Conservation (phyloP, 1,140 invertebrate species). For the Cyclargus thomasi region DNA sequence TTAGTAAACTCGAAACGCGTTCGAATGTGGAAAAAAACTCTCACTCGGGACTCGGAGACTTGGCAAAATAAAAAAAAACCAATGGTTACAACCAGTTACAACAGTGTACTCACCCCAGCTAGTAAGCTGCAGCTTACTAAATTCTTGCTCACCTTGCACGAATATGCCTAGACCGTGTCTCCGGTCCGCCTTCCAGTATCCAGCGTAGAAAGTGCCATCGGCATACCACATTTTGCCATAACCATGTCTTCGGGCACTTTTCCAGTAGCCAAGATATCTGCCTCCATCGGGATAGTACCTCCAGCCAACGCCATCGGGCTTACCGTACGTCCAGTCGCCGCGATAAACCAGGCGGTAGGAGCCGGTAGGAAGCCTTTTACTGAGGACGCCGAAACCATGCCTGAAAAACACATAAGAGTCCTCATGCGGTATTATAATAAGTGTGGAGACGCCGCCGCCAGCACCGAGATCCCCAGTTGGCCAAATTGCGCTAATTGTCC, state of each 20-base stretch:
- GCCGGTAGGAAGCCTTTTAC: constrained; percentile 45
- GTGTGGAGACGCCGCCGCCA: neutral
- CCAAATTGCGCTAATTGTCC: neutral
- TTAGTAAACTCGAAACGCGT: too few species aligned
- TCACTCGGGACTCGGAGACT: too few species aligned
- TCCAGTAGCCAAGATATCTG: constrained; percentile 80
- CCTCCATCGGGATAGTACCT: constrained; percentile 75
- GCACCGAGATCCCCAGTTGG: too few species aligned
- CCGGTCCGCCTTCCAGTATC: constrained; percentile 64
- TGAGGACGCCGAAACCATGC: constrained; percentile 65
- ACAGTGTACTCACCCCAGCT: too few species aligned
- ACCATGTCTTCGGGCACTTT: constrained; percentile 76
- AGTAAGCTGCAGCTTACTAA: too few species aligned
- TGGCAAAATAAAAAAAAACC: too few species aligned
- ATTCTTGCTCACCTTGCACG: constrained; percentile 63
- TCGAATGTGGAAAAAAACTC: too few species aligned
- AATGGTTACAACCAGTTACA: too few species aligned
- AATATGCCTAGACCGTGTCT: constrained; percentile 70
- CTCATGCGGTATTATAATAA: neutral
- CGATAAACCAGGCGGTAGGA: constrained; percentile 64
- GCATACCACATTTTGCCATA: constrained; percentile 79
- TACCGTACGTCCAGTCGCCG: constrained; percentile 74
- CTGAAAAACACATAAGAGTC: constrained; percentile 27
- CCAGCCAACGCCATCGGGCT: constrained; percentile 74
- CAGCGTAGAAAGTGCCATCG: constrained; percentile 76